Percentiles rank a stretch among this genome's conserved stretches.
phyloP scores from a whole-genome alignment of 2,888 invertebrate species.

The Scaptomyza polygonia region DNA sequence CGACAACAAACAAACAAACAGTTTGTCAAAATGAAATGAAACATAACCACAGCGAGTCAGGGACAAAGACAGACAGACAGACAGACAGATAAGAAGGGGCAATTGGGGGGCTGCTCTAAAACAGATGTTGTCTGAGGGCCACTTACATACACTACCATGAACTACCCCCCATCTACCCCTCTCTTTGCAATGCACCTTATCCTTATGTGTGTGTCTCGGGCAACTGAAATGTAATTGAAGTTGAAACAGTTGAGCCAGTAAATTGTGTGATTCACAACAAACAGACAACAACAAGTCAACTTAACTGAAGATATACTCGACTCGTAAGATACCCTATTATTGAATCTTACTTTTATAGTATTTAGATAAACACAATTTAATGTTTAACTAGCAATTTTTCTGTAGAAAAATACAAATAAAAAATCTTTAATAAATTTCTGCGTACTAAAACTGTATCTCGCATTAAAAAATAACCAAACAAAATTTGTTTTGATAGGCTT shows the following conservation, averaged over 20 bases:
- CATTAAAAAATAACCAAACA: too few species aligned
- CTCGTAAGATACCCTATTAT: neutral
- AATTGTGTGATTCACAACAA: conserved; percentile 57
- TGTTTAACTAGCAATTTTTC: too few species aligned
- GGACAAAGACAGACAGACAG: neutral
- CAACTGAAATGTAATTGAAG: conserved; percentile 64
- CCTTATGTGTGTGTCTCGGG: neutral
- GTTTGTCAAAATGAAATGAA: conserved; percentile 50
- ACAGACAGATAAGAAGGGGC: neutral
- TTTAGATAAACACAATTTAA: too few species aligned
- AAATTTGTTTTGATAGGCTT: too few species aligned
- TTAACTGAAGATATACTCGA: neutral
- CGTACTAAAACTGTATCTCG: too few species aligned
- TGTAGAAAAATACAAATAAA: too few species aligned
- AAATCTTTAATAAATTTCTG: too few species aligned
- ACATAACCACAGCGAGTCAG: conserved; percentile 25
- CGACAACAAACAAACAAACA: conserved; percentile 37
- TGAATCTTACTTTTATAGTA: neutral
- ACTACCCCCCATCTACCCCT: too few species aligned
- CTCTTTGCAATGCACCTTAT: neutral
- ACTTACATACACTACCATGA: neutral
- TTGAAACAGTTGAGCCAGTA: conserved; percentile 70
- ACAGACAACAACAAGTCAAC: conserved; percentile 26
- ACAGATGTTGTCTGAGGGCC: conserved; percentile 33
- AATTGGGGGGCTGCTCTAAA: conserved; percentile 9